phyloP scores from a whole-genome alignment of 2,888 invertebrate species.

The Macaria liturata region DNA sequence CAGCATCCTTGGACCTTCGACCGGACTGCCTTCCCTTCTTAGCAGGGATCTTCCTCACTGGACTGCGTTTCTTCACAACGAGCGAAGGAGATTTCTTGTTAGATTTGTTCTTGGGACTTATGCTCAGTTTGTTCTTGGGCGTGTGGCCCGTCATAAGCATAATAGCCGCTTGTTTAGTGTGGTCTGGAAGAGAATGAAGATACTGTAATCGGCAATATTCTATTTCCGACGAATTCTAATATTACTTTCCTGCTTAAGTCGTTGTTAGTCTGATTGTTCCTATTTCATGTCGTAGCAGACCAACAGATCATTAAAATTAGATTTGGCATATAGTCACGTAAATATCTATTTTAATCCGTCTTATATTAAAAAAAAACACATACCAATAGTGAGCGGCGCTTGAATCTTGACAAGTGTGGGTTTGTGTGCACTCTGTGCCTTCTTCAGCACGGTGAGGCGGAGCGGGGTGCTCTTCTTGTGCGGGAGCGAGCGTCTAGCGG shows the following conservation, averaged over 20 bases:
- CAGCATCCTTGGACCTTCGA: constrained; percentile 23
- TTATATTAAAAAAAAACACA: constrained; percentile 19
- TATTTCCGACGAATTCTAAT: too few relatives aligned
- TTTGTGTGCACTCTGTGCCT: constrained; percentile 44
- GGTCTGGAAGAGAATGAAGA: constrained; percentile 50
- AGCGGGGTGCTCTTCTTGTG: constrained; percentile 46
- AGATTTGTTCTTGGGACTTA: constrained; percentile 17
- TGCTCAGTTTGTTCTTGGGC: constrained; percentile 41
- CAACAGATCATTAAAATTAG: too few relatives aligned
- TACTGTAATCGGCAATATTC: too few relatives aligned
- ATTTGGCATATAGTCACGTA: too few relatives aligned
- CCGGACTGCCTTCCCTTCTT: constrained; percentile 15
- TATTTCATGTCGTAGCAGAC: too few relatives aligned
- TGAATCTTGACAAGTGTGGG: constrained; percentile 54
- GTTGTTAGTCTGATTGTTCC: too few relatives aligned
- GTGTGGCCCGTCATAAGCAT: constrained; percentile 73
- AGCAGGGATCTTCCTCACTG: constrained; percentile 32
- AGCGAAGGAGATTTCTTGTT: constrained; percentile 34
- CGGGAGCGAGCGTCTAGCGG: constrained; percentile 16
- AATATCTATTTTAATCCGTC: too few relatives aligned
- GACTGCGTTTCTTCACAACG: constrained; percentile 43
- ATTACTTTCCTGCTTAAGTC: too few relatives aligned
- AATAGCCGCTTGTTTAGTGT: constrained; percentile 74
- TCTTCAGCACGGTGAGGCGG: constrained; percentile 49
- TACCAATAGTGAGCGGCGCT: constrained; percentile 56